Conservation (phyloP, 2,113 vertebrate genomes). For the Chaenocephalus aceratus region DNA sequence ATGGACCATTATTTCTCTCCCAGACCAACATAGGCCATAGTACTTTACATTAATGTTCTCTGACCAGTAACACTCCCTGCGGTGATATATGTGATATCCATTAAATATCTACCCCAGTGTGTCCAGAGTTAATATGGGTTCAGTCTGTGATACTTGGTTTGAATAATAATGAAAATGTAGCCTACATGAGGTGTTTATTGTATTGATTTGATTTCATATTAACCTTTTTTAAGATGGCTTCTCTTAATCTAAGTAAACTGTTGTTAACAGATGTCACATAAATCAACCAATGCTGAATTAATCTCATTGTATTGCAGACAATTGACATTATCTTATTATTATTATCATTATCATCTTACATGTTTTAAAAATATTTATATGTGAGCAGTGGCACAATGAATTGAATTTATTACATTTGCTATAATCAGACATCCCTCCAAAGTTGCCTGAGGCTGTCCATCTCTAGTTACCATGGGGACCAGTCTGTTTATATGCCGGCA, state of each 20-base stretch:
- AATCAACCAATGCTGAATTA: neutral
- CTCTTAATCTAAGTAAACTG: neutral
- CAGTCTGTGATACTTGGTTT: slow-evolving; percentile 21
- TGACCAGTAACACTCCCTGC: neutral
- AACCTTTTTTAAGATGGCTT: neutral
- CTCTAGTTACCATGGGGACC: slow-evolving; percentile 38
- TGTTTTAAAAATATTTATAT: neutral
- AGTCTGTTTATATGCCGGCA: slow-evolving; percentile 24
- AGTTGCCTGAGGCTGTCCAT: slow-evolving; percentile 30
- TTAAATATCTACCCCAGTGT: slow-evolving; percentile 35
- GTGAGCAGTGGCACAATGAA: slow-evolving; percentile 8
- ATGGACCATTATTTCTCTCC: slow-evolving; percentile 22
- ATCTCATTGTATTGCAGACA: neutral
- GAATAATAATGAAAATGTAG: slow-evolving; percentile 28
- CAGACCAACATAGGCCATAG: neutral
- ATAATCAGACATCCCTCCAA: slow-evolving; percentile 32
- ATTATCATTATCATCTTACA: neutral
- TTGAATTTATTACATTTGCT: slow-evolving; percentile 41
- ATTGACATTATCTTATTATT: neutral
- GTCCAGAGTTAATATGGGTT: slow-evolving; percentile 26
- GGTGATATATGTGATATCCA: neutral
- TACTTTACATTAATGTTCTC: slow-evolving; percentile 10
- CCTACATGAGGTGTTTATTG: neutral
- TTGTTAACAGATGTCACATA: neutral
- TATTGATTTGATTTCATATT: slow-evolving; percentile 18